A percentile compares a stretch with the other conserved stretches of the same genome.
Conservation (phyloP, 2,888 invertebrate genomes). For the Ditula angustiorana region DNA sequence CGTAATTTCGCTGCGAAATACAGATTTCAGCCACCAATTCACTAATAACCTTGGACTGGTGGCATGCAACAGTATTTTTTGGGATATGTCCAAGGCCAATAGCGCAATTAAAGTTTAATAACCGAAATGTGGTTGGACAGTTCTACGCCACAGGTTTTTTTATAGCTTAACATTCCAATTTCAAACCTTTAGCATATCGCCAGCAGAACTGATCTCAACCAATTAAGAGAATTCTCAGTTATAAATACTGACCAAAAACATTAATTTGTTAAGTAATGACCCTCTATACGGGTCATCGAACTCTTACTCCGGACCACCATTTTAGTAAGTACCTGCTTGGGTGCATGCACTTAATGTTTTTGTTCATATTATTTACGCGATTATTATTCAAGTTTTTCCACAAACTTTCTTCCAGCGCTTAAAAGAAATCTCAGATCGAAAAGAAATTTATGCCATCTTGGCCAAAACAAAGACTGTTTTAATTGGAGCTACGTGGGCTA, state of each 20-base stretch:
- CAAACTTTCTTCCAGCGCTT: not conserved
- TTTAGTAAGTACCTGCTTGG: not conserved
- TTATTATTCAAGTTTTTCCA: not conserved
- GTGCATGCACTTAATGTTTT: not conserved
- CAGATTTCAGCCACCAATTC: slow-evolving; percentile 8
- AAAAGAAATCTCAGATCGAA: not conserved
- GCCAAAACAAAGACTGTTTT: not conserved
- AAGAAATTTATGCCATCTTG: not conserved
- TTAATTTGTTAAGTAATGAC: not conserved
- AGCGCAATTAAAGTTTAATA: slow-evolving; percentile 14
- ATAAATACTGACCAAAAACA: not conserved
- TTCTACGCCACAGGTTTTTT: not conserved
- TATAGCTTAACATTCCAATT: no score
- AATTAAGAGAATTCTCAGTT: not conserved
- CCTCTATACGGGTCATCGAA: not conserved
- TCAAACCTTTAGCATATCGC: not conserved
- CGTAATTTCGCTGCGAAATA: not conserved
- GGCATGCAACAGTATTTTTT: slow-evolving; percentile 14
- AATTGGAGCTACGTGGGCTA: not conserved
- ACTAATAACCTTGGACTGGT: slow-evolving; percentile 20
- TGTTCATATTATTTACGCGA: not conserved
- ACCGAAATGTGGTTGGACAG: not conserved
- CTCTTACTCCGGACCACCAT: not conserved
- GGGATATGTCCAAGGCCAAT: slow-evolving; percentile 11
- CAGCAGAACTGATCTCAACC: not conserved